phyloP scores from a whole-genome alignment of 2,888 invertebrate species.

The Hymenopus coronatus region DNA sequence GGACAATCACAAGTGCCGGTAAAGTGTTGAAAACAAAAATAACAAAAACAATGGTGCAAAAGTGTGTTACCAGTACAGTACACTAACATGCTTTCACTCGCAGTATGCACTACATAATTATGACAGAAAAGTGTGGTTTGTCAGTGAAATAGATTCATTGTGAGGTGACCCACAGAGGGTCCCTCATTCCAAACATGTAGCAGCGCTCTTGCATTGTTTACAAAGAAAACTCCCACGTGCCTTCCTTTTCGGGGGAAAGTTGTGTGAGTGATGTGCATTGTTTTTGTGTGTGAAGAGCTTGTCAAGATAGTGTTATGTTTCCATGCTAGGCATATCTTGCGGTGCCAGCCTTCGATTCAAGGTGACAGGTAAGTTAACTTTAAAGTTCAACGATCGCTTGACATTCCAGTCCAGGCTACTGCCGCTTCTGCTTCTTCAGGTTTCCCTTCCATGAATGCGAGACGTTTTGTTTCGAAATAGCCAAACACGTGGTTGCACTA shows the following conservation, averaged over 20 bases:
- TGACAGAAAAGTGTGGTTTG: not conserved
- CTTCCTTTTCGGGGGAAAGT: not conserved
- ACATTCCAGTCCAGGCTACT: not conserved
- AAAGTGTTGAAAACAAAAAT: not conserved
- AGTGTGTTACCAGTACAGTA: too few relatives aligned
- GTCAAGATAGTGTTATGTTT: constrained; percentile 2
- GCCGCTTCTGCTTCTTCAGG: not conserved
- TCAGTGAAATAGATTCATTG: not conserved
- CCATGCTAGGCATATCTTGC: constrained; percentile 15
- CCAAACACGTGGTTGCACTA: not conserved
- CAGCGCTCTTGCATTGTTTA: not conserved
- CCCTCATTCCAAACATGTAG: not conserved
- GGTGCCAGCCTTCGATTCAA: constrained; percentile 17
- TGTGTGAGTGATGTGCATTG: not conserved
- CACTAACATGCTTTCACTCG: not conserved
- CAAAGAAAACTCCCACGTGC: not conserved
- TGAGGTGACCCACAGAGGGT: not conserved
- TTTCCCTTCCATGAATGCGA: not conserved
- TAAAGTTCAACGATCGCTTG: not conserved
- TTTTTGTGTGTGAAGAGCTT: not conserved
- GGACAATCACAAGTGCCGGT: not conserved
- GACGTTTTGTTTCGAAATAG: not conserved
- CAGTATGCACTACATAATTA: not conserved
- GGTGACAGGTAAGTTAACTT: constrained; percentile 6
- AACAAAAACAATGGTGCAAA: not conserved